phyloP scores from a whole-genome alignment of 2,797 vertebrate genomes.

The Aeoliscus strigatus region DNA sequence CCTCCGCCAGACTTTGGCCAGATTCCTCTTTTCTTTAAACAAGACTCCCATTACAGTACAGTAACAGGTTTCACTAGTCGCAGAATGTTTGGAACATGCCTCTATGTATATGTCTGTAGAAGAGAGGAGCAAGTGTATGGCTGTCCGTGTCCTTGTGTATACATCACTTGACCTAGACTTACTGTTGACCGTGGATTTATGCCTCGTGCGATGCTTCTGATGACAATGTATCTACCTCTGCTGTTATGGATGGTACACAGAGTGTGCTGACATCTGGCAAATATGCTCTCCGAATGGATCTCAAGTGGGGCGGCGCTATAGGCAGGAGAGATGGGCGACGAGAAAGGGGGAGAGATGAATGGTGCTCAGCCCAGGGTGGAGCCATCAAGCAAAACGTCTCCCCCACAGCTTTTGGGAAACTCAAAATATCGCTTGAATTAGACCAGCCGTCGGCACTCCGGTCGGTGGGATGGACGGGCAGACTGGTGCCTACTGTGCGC shows the following conservation, averaged over 20 bases:
- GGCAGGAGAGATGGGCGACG: conserved; percentile 36
- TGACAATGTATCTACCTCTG: conserved; percentile 63
- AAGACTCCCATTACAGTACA: conserved; percentile 71
- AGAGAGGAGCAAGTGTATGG: conserved; percentile 29
- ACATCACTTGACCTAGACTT: conserved; percentile 75
- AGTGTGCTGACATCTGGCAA: conserved; percentile 62
- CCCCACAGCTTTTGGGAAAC: conserved; percentile 43
- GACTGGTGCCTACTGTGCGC: conserved; percentile 46
- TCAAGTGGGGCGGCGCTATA: conserved; percentile 55
- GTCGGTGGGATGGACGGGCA: conserved; percentile 33
- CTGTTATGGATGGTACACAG: conserved; percentile 67
- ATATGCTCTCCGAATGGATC: conserved; percentile 62
- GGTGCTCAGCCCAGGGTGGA: conserved; percentile 68
- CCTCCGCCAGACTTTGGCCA: conserved; percentile 58
- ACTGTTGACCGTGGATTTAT: conserved; percentile 64
- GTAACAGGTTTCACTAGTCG: conserved; percentile 61
- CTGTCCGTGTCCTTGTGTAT: conserved; percentile 52
- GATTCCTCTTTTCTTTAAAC: conserved; percentile 72
- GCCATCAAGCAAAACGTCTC: conserved; percentile 56
- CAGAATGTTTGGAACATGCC: conserved; percentile 33
- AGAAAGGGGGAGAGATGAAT: conserved; percentile 60
- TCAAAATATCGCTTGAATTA: conserved; percentile 43
- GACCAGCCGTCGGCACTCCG: conserved; percentile 38
- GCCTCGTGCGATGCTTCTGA: conserved; percentile 54
- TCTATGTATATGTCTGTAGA: conserved; percentile 34